Base-by-base conservation (phyloP, 1,140 invertebrate species). In the Penaeus japonicus region DNA sequence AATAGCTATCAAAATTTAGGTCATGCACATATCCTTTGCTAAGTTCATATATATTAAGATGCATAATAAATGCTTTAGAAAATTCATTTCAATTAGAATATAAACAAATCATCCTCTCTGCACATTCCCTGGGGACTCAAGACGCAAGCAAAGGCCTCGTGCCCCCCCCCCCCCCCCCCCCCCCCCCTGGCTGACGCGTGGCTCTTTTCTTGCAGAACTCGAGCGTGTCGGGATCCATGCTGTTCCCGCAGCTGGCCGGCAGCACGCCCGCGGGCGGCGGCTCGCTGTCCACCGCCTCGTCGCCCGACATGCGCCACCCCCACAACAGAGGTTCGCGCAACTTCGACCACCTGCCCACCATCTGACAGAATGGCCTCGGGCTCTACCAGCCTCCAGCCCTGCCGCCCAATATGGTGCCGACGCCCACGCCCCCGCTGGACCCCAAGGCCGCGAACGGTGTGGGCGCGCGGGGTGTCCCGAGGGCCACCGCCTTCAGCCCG, bases 291-390 rank as follows among this genome's bases (percentile, higher is more conserved):
- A 89, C 81, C 30, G 39, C 87, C n/a, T 89, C 87, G 18, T 89
- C 87, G 20, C 87, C 87, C 22, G 87, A 89, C 54, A 84, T 89
- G 18, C 80, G 87, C 22, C 70, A 84, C 22, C 81, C 81, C 0
- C 53, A 73, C 24, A 39, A 59, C 75, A 81, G 87, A 27, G 87
- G 87, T 24, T 53, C 87, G 17, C 87, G 87, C 15, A 89, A 89
- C 80, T 89, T 89, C 70, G 81, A 84, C 70, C 87, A 84, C 73
- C 87, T 89, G 5, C 87, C 87, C 53, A 89, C 80, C 55, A 84
- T 89, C 54, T 89, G 81, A 84, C 87, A 89, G 39, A 89, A 84
- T 84, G 87, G 87, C 87, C 73, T 84, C n/a, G 70, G 70, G 35
- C 24, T 62, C 15, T 57, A 62, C 32, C 73, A 65, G 35, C 57